phyloP scores from a whole-genome alignment of 2,888 invertebrate species.

The Epirrita christyi region DNA sequence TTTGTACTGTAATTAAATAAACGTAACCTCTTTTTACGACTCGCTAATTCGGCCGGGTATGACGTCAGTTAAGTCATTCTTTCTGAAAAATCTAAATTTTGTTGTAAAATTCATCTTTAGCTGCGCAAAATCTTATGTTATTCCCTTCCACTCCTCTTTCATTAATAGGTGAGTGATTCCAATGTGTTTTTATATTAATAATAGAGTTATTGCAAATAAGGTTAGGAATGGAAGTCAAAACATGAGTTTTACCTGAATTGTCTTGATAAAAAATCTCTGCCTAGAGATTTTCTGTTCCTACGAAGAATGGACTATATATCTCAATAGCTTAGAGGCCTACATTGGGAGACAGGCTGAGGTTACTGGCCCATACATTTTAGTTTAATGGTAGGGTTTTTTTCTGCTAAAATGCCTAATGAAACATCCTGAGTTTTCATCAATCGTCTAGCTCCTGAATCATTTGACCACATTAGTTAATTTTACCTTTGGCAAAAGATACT shows the following conservation, averaged over 20 bases:
- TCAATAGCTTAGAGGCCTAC: too few species aligned
- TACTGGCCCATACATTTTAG: too few species aligned
- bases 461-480: too few species aligned
- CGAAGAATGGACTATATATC: too few species aligned
- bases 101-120: conserved; percentile 6
- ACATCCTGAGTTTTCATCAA: too few species aligned
- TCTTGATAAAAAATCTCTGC: too few species aligned
- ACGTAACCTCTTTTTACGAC: conserved; percentile 10
- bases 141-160: background rate
- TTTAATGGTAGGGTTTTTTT: too few species aligned
- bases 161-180: background rate
- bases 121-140: conserved; percentile 12
- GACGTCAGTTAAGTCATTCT: conserved; percentile 25
- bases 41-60: conserved; percentile 13
- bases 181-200: background rate
- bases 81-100: conserved; percentile 20
- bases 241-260: background rate
- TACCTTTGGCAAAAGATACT: too few species aligned
- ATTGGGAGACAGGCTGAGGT: too few species aligned
- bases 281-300: too few species aligned
- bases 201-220: background rate
- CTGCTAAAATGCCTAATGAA: too few species aligned
- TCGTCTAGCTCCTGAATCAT: too few species aligned
- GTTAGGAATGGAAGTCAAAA: background rate
- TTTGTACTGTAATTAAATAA: background rate